phyloP scores from a whole-genome alignment of 2,797 vertebrate species.

The Poeciliopsis gracilis region DNA sequence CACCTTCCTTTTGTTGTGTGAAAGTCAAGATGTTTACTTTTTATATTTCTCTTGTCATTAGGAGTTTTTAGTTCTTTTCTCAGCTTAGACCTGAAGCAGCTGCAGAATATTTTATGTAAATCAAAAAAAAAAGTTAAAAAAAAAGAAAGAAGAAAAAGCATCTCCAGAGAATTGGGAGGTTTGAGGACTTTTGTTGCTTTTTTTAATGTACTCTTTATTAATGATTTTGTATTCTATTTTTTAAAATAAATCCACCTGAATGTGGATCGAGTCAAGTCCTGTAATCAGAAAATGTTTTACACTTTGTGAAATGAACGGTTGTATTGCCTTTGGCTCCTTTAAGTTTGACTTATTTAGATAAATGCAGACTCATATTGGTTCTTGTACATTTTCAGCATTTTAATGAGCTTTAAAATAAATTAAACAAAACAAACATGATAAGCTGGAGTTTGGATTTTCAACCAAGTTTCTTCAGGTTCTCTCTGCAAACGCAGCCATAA shows the following conservation, averaged over 20 bases:
- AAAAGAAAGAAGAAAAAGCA: constrained; percentile 17
- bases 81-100: constrained; percentile 48
- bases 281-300: constrained; percentile 49
- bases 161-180: constrained; percentile 44
- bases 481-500: constrained; percentile 6
- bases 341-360: constrained; percentile 31
- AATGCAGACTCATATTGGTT: constrained; percentile 18
- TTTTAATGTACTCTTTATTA: constrained; percentile 38
- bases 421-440: constrained; percentile 32
- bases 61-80: constrained; percentile 47
- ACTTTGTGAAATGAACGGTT: constrained; percentile 24
- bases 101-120: constrained; percentile 50
- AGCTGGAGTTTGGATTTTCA: neutral
- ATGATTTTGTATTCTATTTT: constrained; percentile 38
- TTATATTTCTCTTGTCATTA: constrained; percentile 70
- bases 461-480: constrained; percentile 11
- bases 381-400: constrained; percentile 41
- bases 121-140: constrained; percentile 12
- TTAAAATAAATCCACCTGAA: constrained; percentile 44
- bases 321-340: constrained; percentile 28
- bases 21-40: constrained; percentile 88
- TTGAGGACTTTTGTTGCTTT: constrained; percentile 51
- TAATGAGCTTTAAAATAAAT: constrained; percentile 29
- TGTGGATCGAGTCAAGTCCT: constrained; percentile 55
- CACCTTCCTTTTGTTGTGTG: constrained; percentile 74